A percentile compares a stretch with the other conserved stretches of the same genome.
Evolutionary conservation across 2,888 invertebrate genomes (phyloP).

Genomic region (Agonopterix alstromeriana): DNA sequence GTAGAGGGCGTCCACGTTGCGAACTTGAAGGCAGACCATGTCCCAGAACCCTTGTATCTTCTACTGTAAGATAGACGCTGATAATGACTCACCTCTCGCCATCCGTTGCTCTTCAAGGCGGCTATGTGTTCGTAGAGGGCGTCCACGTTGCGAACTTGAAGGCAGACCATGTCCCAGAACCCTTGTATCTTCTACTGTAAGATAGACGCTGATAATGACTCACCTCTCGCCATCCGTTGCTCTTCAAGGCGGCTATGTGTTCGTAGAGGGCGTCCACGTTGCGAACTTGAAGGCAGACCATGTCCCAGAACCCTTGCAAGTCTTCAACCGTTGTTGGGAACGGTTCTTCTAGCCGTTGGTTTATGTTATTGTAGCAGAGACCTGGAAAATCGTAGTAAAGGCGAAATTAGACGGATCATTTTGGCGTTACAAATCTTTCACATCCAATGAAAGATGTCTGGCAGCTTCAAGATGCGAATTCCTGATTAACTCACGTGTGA

Average conservation of each 20-base stretch:
- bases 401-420: too few relatives aligned
- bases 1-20: constrained; percentile 88
- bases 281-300: constrained; percentile 94
- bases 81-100: constrained; percentile 74
- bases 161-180: constrained; percentile 98
- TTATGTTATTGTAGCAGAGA: constrained; percentile 80
- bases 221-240: constrained; percentile 82
- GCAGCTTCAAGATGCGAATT: too few relatives aligned
- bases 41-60: constrained; percentile 99
- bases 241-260: constrained; percentile 79
- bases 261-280: constrained; percentile 88
- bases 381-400: constrained; percentile 53
- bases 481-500: too few relatives aligned
- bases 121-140: constrained; percentile 84
- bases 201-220: constrained; percentile 3
- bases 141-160: constrained; percentile 93
- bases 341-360: constrained; percentile 83
- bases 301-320: constrained; percentile 98
- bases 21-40: constrained; percentile 95
- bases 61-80: constrained; percentile 27
- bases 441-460: too few relatives aligned
- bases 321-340: constrained; percentile 94
- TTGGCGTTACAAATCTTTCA: too few relatives aligned
- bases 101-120: constrained; percentile 78
- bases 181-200: constrained; percentile 79